These are phyloP conservation scores for Protaetia brevitarsis DNA, from an alignment of 1,140 invertebrate species.

Conservation along the genomic window DNA sequence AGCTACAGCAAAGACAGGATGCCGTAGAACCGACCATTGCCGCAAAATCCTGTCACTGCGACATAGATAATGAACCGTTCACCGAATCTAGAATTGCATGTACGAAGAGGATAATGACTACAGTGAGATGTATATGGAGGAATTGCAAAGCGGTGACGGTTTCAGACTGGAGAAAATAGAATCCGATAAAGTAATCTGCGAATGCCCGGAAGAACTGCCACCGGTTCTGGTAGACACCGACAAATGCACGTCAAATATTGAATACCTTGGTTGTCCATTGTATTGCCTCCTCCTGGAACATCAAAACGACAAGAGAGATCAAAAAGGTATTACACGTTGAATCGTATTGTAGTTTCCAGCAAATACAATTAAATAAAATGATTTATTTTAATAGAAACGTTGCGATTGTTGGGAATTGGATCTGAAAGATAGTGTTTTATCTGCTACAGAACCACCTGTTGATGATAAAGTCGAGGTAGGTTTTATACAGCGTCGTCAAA, in stretches of 20 bases:
- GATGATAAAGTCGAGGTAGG: no score
- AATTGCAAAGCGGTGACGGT: neutral
- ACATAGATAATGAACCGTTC: neutral
- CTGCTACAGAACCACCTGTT: neutral
- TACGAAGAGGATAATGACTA: constrained; percentile 9
- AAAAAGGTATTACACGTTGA: no score
- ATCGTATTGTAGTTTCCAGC: no score
- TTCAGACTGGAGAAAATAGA: neutral
- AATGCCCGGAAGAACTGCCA: neutral
- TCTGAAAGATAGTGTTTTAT: constrained; percentile 1
- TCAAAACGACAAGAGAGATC: neutral
- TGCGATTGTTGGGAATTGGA: constrained; percentile 6
- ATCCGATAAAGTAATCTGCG: neutral
- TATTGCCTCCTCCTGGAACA: constrained; percentile 18
- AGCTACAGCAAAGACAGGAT: neutral
- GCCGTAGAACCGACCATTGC: neutral
- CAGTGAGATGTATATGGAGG: constrained; percentile 10
- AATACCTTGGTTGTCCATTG: constrained; percentile 23
- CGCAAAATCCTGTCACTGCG: neutral
- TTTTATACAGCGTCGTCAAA: no score
- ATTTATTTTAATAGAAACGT: neutral
- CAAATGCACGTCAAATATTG: constrained; percentile 8
- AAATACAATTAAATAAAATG: no score
- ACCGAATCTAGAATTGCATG: neutral
- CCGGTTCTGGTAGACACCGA: neutral